Conservation (phyloP, 2,888 invertebrate species). For the Tachina fera region DNA sequence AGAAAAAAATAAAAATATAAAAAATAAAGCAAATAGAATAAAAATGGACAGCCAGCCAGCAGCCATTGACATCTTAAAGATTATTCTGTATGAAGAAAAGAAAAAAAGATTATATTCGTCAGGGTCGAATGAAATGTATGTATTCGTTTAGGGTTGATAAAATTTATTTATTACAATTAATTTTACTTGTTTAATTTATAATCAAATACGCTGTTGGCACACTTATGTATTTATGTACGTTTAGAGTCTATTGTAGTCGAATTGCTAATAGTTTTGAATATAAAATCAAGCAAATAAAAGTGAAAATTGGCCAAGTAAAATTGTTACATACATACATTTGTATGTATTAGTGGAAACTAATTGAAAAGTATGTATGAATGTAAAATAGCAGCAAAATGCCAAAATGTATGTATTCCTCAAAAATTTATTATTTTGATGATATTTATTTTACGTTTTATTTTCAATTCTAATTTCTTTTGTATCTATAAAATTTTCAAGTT, state of each 20-base stretch:
- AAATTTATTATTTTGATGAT: no score
- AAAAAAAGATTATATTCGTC: conserved; percentile 1
- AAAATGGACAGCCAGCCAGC: not conserved
- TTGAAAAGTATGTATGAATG: not conserved
- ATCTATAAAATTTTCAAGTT: no score
- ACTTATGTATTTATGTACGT: not conserved
- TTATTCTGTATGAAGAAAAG: conserved; percentile 14
- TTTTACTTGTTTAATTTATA: conserved; percentile 7
- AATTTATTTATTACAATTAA: not conserved
- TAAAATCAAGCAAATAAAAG: not conserved
- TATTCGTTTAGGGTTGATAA: conserved; percentile 4
- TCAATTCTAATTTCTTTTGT: no score
- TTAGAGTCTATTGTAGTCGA: not conserved
- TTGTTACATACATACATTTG: not conserved
- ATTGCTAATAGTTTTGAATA: not conserved
- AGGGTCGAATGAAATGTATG: conserved; percentile 4
- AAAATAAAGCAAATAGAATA: not conserved
- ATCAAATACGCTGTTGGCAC: conserved; percentile 33
- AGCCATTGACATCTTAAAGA: conserved; percentile 27
- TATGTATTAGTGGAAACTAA: no score
- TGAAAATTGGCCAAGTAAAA: conserved; percentile 8
- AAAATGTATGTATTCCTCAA: no score
- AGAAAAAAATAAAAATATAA: not conserved
- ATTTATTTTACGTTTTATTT: no score
- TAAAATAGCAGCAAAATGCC: not conserved